Base-by-base conservation (phyloP, 2,797 vertebrate species). In the Jordanella pulchra region DNA sequence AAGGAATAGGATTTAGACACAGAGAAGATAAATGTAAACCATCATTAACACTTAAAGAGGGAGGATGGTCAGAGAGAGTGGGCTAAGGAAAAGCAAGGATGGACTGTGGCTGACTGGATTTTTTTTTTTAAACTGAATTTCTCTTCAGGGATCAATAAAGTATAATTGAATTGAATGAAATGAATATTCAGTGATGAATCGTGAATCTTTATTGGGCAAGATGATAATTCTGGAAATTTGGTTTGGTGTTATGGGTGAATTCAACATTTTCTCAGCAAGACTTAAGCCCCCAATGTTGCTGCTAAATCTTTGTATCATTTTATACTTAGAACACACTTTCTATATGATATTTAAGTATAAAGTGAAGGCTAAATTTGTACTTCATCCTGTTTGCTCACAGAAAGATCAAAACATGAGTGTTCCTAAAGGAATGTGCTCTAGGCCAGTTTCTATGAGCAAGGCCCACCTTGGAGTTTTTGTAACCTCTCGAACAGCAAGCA, bases 391-490 rank as follows among this genome's bases (percentile, higher is more conserved):
- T 81, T 73, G 56, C 72, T 84, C 65, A 65, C 39, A 84, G 85
- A 77, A 56, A 47, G 51, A 61, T 17, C 60, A 47, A 42, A 63
- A 44, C 60, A 63, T 81, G 73, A 77, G 72, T 83, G 73, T 84
- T 60, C 86, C 51, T 76, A 55, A 53, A 71, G 87, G 89, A 91
- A 93, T 93, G 89, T 86, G 91, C 85, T 84, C 23, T 50, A 44
- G 89, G 90, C 82, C 77, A 73, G 78, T 88, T 90, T 90, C 87
- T 90, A 91, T 90, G 90, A 83, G 83, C 84, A 90, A 86, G 79
- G 23, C 67, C 67, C 32, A 3, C 75, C 78, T 84, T 82, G 84
- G 80, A 77, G 87, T 86, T 87, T 77, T 80, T 54, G 21, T 76
- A 76, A 78, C 48, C n/a, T 69, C 73, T 89, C 73, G 71, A 18